Base-by-base conservation (phyloP, 1,140 invertebrate genomes). In the Globodera rostochiensis region DNA sequence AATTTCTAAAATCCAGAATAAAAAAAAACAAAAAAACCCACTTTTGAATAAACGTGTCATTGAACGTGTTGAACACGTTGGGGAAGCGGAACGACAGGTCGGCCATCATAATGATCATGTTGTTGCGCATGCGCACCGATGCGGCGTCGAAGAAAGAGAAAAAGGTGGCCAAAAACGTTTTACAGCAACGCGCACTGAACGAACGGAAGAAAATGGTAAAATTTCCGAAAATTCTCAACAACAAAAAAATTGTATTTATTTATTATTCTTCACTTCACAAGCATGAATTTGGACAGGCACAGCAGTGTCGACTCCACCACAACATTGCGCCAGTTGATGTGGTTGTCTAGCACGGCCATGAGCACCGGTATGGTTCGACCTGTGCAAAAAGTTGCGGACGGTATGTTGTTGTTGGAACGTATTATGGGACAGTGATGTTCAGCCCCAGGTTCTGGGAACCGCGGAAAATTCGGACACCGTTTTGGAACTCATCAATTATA, bases 11-110 rank as follows among this genome's bases (percentile, higher is more conserved):
- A 36, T 36, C 2, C 36, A 3, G 36, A 36, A 36, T 1, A 36
- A 36, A 36, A 36, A 36, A 36, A 36, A 36, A 36, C 25, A 36
- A 36, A 25, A 21, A 83, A 69, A 69, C 67, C 11, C n/a, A 83
- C 80, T 85, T 82, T 77, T 82, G 45, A 47, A 82, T 82, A 82
- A 83, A 82, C 49, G 82, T 46, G 81, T 82, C 53, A 67, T 82
- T 82, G 82, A 84, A 82, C 57, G 21, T 19, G 69, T 85, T 80
- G 60, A 82, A 82, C n/a, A 64, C 69, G 47, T 82, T 82, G 21
- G 80, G 80, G 53, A 82, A 82, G 21, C 80, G 80, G 66, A 83
- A 82, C 19, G 83, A 82, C 50, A 82, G 71, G 25, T 82, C 80
- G 57, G 80, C 57, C 80, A 82, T 84, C 69, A 82, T 49, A 9